Base-by-base conservation (phyloP, 2,113 vertebrate genomes). In the Brienomyrus brachyistius region DNA sequence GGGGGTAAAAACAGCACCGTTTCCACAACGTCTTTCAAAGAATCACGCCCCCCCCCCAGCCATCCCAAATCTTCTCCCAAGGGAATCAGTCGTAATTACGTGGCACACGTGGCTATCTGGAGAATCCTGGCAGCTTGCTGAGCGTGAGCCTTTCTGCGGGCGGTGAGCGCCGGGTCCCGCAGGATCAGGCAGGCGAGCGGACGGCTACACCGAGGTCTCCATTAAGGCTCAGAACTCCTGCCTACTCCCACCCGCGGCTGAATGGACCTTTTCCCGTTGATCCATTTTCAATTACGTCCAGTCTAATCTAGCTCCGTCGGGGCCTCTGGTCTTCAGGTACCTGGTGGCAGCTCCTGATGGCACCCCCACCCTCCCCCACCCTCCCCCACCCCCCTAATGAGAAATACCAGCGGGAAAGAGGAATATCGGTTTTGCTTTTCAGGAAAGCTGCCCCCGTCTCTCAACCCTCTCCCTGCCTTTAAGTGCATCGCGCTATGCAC, bases 251-350 rank as follows among this genome's bases (percentile, higher is more conserved):
- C 3, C 52, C n/a, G 52, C 19, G 51, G 77, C 40, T 59, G 52
- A 84, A 40, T 31, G 77, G 51, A 84, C 74, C n/a, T 84, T 84
- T 89, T 89, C 77, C 70, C n/a, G 59, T 80, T 89, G 77, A 89
- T 89, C 88, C 80, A 59, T 89, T 89, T 89, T 84, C 77, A 89
- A 84, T 89, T 89, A 89, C 51, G 17, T 47, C 47, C 51, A 15
- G 47, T 21, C 40, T 89, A 89, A 89, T 89, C 77, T 51, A 59
- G 21, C 9, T 52, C 80, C 48, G 40, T 23, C 27, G 54, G 89
- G 89, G 47, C 13, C 35, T 83, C 82, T 85, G n/a, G 21, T 85
- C 80, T 50, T 56, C 21, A 51, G 52, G 35, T 23, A 85, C 83
- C 35, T 21, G 15, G 40, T 21, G 59, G 45, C 27, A 74, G 70